phyloP scores from a whole-genome alignment of 2,888 invertebrate species.

The Drosophila birchii region DNA sequence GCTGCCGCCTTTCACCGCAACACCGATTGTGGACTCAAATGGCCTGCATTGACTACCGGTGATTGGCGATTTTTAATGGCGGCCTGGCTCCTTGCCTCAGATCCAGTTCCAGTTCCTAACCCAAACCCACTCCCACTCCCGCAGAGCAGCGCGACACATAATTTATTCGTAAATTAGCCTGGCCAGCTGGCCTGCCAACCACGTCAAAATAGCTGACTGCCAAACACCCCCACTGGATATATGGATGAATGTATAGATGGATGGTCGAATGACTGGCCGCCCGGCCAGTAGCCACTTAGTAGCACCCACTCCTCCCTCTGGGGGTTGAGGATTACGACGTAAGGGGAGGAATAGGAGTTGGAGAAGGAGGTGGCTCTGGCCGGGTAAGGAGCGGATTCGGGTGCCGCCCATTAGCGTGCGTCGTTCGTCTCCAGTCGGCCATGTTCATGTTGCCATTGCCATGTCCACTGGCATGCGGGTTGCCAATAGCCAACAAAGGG shows the following conservation, averaged over 20 bases:
- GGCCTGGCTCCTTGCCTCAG: constrained; percentile 40
- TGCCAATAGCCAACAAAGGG: constrained; percentile 36
- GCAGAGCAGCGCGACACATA: constrained; percentile 50
- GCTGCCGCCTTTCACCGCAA: constrained; percentile 72
- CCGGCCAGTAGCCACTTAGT: constrained; percentile 59
- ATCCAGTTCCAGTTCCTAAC: constrained; percentile 9
- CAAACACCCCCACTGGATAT: constrained; percentile 39
- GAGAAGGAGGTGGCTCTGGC: constrained; percentile 19
- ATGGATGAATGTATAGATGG: constrained; percentile 25
- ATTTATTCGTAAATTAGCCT: constrained; percentile 69
- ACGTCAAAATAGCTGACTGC: constrained; percentile 42
- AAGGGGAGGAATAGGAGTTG: neutral
- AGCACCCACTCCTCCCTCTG: constrained; percentile 62
- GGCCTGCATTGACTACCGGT: constrained; percentile 47
- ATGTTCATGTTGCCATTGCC: constrained; percentile 60
- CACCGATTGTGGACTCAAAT: constrained; percentile 41
- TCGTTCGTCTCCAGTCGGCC: constrained; percentile 51
- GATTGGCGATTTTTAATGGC: constrained; percentile 53
- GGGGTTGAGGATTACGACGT: neutral
- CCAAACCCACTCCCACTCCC: constrained; percentile 25
- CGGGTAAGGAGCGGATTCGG: constrained; percentile 20
- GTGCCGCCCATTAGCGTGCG: constrained; percentile 70
- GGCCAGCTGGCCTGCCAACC: constrained; percentile 44
- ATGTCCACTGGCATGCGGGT: constrained; percentile 48
- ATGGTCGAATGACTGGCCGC: constrained; percentile 34